phyloP scores from a whole-genome alignment of 1,140 invertebrate genomes.

The Phymorhynchus buccinoides region DNA sequence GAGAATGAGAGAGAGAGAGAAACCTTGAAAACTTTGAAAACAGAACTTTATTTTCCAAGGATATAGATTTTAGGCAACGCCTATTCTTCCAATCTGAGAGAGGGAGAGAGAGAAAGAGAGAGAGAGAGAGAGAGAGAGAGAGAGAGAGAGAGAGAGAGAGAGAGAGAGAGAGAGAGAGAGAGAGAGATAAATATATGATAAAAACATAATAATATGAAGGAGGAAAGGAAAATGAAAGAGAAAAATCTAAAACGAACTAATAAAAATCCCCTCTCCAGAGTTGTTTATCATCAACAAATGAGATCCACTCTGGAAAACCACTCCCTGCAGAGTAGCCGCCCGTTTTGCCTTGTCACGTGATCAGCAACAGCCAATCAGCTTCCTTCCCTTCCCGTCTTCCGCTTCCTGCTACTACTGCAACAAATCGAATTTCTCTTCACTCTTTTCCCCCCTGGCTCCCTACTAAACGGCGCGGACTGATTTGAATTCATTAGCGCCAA shows the following conservation, averaged over 20 bases:
- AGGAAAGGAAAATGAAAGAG: background rate
- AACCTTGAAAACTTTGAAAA: too few relatives aligned
- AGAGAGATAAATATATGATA: too few relatives aligned
- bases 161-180: too few relatives aligned
- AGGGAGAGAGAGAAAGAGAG: too few relatives aligned
- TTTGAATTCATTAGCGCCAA: background rate
- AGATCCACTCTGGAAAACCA: background rate
- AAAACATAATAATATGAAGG: too few relatives aligned
- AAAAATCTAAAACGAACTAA: too few relatives aligned
- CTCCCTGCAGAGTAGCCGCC: background rate
- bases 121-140: too few relatives aligned
- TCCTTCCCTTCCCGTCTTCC: background rate
- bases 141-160: too few relatives aligned
- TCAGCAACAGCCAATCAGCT: background rate
- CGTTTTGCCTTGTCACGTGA: slow-evolving; percentile 1
- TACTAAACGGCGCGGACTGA: background rate
- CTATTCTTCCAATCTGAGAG: too few relatives aligned
- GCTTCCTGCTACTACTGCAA: background rate
- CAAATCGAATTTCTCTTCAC: background rate
- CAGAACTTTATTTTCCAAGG: too few relatives aligned
- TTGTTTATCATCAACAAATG: background rate
- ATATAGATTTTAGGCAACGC: too few relatives aligned
- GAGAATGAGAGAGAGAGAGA: too few relatives aligned
- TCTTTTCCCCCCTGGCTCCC: background rate
- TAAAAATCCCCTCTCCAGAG: background rate